These are phyloP conservation scores for Sciurus carolinensis DNA, from an alignment of 2,797 vertebrate genomes.

Conservation along the genomic window DNA sequence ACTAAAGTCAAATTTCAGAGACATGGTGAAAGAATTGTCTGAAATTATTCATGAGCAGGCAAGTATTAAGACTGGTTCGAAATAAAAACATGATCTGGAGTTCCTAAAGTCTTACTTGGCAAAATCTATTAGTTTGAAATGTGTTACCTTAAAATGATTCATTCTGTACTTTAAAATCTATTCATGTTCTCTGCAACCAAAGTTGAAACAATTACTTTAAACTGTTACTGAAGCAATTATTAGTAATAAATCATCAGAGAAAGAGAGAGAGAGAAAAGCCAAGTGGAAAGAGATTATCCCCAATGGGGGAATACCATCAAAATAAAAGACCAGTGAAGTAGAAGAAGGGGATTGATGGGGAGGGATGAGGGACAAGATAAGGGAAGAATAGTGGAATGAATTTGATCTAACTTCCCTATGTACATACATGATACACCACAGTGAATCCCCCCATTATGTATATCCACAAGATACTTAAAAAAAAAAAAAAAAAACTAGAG, in stretches of 20 bases:
- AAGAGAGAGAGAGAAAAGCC: no score
- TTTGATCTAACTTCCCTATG: no score
- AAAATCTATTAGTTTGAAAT: slow-evolving; percentile 44
- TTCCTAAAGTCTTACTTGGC: background rate
- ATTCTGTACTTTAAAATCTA: slow-evolving; percentile 36
- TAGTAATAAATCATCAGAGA: background rate
- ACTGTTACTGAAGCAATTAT: slow-evolving; percentile 14
- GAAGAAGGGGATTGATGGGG: no score
- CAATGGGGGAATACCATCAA: no score
- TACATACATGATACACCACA: no score
- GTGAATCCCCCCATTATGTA: no score
- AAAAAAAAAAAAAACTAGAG: no score
- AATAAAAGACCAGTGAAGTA: no score
- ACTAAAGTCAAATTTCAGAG: slow-evolving; percentile 97
- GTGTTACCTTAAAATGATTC: slow-evolving; percentile 25
- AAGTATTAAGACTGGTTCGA: slow-evolving; percentile 72
- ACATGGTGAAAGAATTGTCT: slow-evolving; percentile 98
- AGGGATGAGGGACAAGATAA: no score
- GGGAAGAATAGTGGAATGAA: no score
- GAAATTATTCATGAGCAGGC: slow-evolving; percentile 99
- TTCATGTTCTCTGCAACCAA: background rate
- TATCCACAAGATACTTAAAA: no score
- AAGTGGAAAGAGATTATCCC: no score
- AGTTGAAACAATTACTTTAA: slow-evolving; percentile 44
- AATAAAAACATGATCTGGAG: slow-evolving; percentile 6